Conservation (phyloP, 92 coral and sea anemone genomes). For the Porites divaricata region DNA sequence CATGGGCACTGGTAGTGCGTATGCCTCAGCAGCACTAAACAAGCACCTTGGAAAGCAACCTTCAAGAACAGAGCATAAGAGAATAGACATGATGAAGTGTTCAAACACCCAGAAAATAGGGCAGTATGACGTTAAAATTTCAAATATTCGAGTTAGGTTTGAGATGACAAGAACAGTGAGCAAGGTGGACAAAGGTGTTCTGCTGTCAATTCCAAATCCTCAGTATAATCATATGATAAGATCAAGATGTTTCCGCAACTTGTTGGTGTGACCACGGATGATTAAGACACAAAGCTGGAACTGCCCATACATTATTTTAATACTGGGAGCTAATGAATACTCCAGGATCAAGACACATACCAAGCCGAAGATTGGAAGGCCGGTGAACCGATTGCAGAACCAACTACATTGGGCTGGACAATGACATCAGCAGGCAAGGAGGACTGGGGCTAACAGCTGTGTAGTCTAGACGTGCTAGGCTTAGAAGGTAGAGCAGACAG, state of each 20-base stretch:
- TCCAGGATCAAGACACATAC: conserved; percentile 61
- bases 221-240: conserved; percentile 57
- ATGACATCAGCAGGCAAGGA: conserved; percentile 66
- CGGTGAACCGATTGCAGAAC: conserved; percentile 66
- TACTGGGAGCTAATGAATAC: conserved; percentile 70
- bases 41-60: conserved; percentile 49
- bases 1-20: conserved; percentile 48
- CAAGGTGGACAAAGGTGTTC: conserved; percentile 64
- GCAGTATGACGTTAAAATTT: conserved; percentile 48
- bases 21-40: conserved; percentile 62
- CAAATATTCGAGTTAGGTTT: conserved; percentile 39
- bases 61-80: conserved; percentile 40
- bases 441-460: conserved; percentile 49
- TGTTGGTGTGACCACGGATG: conserved; percentile 59
- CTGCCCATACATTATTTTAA: conserved; percentile 60
- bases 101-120: conserved; percentile 61
- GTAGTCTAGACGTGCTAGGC: conserved; percentile 62
- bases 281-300: conserved; percentile 43
- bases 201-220: conserved; percentile 62
- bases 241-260: too few species aligned
- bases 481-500: conserved; percentile 59
- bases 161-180: conserved; percentile 55
- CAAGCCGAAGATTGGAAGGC: conserved; percentile 57
- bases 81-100: conserved; percentile 71
- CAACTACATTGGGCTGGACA: conserved; percentile 65